Base-by-base conservation (phyloP, 2,888 invertebrate species). In the Scotopteryx bipunctaria region DNA sequence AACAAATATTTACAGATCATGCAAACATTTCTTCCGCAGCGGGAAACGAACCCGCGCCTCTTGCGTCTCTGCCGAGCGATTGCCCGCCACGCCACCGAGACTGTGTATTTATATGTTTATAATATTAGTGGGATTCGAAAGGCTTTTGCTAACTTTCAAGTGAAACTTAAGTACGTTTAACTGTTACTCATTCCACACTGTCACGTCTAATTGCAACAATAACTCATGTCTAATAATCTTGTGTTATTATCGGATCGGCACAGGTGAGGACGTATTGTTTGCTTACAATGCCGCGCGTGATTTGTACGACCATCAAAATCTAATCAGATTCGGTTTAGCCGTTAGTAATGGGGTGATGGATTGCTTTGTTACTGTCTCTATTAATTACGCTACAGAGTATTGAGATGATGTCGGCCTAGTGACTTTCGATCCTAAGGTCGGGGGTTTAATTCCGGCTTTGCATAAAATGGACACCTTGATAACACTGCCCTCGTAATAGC, bases 141-240 rank as follows among this genome's bases (percentile, higher is more conserved):
- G 2, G 6, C 25, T 27, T 11, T 5, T 27, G 5, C 4, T 4
- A 3, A 11, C 11, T 11, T 8, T n/a, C 9, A n/a, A 41, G 40
- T 41, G 40, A 41, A 13, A 29, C 13, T 17, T 29, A 3, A 5
- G 8, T 3, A 15, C 4, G 2, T 13, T 13, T 2, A 9, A 42
- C 31, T 42, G 11, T 16, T 6, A 19, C 1, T 6, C n/a, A 33
- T 23, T 14, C 42, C 6, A 9, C 13, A 6, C 15, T 81, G 85
- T 82, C 82, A 69, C 70, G 58, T 78, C 80, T 88, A 88, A 88
- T 88, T 88, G 86, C 86, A 56, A 77, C 74, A 61, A 86, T 88
- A 88, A 88, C 82, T 88, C 88, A 88, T 81, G 84, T 81, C 82
- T 81, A 83, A 84, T 87, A 86, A 86, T 87, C 86, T 86, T 84